Evolutionary conservation across 2,113 vertebrate genomes (phyloP).

Genomic region (Onychostruthus taczanowskii): DNA sequence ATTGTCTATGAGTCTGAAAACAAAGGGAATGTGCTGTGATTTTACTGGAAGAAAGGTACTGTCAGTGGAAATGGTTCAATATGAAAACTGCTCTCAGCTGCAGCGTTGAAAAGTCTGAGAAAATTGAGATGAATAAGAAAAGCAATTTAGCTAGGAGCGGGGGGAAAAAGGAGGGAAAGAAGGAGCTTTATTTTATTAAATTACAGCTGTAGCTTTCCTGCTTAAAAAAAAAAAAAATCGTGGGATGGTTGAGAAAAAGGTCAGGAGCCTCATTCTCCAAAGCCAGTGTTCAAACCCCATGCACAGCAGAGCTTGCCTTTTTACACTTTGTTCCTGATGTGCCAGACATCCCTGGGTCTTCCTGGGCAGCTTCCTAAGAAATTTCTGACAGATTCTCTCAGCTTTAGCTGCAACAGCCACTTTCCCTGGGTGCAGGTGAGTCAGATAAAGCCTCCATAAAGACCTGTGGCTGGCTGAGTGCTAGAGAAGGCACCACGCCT

Average conservation of each 20-base stretch:
- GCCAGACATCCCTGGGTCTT: neutral
- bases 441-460: neutral
- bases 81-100: neutral
- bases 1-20: slow-evolving; percentile 26
- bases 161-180: rapidly evolving
- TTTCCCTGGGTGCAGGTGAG: neutral
- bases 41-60: slow-evolving; percentile 28
- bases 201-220: neutral
- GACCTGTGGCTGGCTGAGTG: neutral
- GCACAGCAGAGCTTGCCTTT: neutral
- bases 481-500: neutral
- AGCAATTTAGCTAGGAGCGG: neutral
- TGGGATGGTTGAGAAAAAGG: neutral
- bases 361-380: neutral
- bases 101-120: neutral
- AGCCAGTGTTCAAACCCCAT: neutral
- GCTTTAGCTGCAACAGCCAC: neutral
- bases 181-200: neutral
- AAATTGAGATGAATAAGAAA: neutral
- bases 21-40: slow-evolving; percentile 20
- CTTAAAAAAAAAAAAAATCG: neutral
- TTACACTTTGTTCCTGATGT: neutral
- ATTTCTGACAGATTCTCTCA: neutral
- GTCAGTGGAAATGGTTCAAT: neutral
- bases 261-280: neutral